phyloP scores from a whole-genome alignment of 2,888 invertebrate species.

The Microctonus hyperodae region DNA sequence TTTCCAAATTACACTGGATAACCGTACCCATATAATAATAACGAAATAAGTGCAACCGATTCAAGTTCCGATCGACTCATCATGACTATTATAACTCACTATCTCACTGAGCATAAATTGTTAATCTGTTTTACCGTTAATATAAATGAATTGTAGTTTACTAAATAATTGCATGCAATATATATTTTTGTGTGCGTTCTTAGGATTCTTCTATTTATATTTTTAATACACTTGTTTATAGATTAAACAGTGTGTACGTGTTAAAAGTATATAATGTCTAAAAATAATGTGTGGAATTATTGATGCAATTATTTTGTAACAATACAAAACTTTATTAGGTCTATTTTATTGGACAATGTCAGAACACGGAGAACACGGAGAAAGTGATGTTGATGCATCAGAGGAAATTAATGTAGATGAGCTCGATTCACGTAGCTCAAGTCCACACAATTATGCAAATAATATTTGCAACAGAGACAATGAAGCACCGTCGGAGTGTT shows the following conservation, averaged over 20 bases:
- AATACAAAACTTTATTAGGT: not conserved
- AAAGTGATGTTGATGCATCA: slow-evolving; percentile 58
- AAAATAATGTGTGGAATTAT: not conserved
- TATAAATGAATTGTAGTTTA: not conserved
- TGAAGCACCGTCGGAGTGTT: slow-evolving; percentile 52
- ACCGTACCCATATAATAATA: not conserved
- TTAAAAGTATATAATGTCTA: not conserved
- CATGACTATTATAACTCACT: slow-evolving; percentile 5
- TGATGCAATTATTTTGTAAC: not conserved
- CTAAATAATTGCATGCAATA: not conserved
- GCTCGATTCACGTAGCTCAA: slow-evolving; percentile 56
- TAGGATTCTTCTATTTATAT: too few relatives aligned
- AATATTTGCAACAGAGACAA: slow-evolving; percentile 36
- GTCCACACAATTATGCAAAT: slow-evolving; percentile 49
- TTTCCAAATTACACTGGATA: slow-evolving; percentile 38
- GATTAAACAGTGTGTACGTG: too few relatives aligned
- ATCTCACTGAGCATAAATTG: not conserved
- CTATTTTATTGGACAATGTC: slow-evolving; percentile 46
- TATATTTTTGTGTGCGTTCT: not conserved
- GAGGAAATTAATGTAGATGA: slow-evolving; percentile 62
- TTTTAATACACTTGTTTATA: not conserved
- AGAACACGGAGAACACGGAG: slow-evolving; percentile 56
- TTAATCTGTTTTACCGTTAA: not conserved
- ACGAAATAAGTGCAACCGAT: slow-evolving; percentile 8
- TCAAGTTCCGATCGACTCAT: not conserved